These are phyloP conservation scores for Ascaphus truei DNA, from an alignment of 2,113 vertebrate genomes.

Conservation along the genomic window DNA sequence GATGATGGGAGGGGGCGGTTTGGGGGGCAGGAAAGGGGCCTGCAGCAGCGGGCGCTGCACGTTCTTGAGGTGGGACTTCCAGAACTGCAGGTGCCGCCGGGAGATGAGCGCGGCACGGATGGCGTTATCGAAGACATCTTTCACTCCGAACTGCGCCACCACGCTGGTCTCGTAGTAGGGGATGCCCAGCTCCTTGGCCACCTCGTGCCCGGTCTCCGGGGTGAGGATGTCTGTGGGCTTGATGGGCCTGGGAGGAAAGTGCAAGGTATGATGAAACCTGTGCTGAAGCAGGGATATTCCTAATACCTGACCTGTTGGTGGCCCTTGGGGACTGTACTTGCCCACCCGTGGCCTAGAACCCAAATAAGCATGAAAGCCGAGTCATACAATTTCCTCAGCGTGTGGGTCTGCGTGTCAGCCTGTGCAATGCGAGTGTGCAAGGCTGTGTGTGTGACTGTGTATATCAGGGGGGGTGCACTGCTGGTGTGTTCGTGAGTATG, in stretches of 20 bases:
- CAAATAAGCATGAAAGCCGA: too few relatives aligned
- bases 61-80: slow-evolving; percentile 86
- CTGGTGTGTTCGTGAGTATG: too few relatives aligned
- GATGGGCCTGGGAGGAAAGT: slow-evolving; percentile 65
- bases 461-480: too few relatives aligned
- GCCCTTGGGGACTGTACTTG: too few relatives aligned
- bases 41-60: slow-evolving; percentile 82
- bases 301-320: fast-evolving
- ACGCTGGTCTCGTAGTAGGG: slow-evolving; percentile 90
- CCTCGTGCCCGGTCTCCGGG: slow-evolving; percentile 81
- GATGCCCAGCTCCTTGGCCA: slow-evolving; percentile 84
- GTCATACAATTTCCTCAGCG: too few relatives aligned
- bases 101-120: slow-evolving; percentile 86
- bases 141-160: slow-evolving; percentile 86
- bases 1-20: slow-evolving; percentile 76
- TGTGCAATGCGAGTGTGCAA: too few relatives aligned
- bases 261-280: fast-evolving
- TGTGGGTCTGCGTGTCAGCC: too few relatives aligned
- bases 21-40: slow-evolving; percentile 80
- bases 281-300: fast-evolving
- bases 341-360: neutral
- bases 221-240: slow-evolving; percentile 84
- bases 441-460: too few relatives aligned
- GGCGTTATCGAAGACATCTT: slow-evolving; percentile 89
- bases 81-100: slow-evolving; percentile 85